A percentile compares a stretch with the other conserved stretches of the same genome.
Conservation (phyloP, 2,888 invertebrate genomes). For the Drosophila birchii region DNA sequence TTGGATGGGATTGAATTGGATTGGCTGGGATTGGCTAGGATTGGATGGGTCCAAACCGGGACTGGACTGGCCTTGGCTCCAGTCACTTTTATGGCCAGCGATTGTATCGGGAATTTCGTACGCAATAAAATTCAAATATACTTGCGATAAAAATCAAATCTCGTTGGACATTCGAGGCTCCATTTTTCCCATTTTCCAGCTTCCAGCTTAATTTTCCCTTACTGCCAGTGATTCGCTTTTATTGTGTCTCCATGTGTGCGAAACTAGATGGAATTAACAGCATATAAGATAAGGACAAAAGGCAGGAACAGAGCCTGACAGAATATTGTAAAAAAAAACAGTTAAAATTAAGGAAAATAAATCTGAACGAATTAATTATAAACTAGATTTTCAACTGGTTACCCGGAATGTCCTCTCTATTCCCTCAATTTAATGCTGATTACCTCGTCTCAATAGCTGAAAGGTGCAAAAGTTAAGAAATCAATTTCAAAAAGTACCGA, state of each 20-base stretch:
- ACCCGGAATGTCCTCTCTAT: background rate
- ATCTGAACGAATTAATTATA: background rate
- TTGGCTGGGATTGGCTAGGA: slow-evolving; percentile 31
- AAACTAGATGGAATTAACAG: slow-evolving; percentile 28
- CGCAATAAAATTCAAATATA: slow-evolving; percentile 84
- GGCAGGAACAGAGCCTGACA: background rate
- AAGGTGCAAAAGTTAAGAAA: slow-evolving; percentile 49
- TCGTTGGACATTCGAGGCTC: slow-evolving; percentile 70
- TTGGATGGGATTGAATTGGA: slow-evolving; percentile 21
- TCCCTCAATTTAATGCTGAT: background rate
- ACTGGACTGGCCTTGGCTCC: slow-evolving; percentile 67
- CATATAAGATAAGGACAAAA: slow-evolving; percentile 14
- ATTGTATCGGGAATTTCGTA: slow-evolving; percentile 79
- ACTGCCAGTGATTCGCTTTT: slow-evolving; percentile 36
- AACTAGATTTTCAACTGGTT: background rate
- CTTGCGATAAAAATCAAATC: slow-evolving; percentile 84
- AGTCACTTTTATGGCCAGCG: slow-evolving; percentile 78
- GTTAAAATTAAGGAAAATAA: background rate
- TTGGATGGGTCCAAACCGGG: slow-evolving; percentile 17
- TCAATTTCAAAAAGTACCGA: slow-evolving; percentile 53
- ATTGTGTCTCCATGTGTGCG: slow-evolving; percentile 36
- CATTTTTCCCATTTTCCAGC: slow-evolving; percentile 8
- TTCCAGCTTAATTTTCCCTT: slow-evolving; percentile 38
- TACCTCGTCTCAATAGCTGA: background rate
- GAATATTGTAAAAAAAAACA: background rate